phyloP scores from a whole-genome alignment of 1,140 invertebrate species.

The Sminthurinus signatus region DNA sequence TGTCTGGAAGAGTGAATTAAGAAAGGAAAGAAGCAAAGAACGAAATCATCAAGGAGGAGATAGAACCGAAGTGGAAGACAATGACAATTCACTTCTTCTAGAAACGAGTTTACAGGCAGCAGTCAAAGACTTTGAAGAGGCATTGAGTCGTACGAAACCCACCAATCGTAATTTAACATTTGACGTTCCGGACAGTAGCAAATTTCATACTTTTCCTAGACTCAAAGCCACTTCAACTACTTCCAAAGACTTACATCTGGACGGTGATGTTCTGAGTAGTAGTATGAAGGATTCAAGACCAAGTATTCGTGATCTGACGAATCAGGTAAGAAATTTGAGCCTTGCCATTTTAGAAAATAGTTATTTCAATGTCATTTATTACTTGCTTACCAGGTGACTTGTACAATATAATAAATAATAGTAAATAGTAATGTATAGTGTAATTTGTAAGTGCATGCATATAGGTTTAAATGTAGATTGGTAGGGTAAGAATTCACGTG shows the following conservation, averaged over 20 bases:
- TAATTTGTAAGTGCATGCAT: no score
- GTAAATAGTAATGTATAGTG: no score
- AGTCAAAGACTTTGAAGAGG: conserved; percentile 66
- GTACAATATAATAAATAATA: no score
- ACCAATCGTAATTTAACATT: conserved; percentile 22
- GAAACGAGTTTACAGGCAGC: conserved; percentile 54
- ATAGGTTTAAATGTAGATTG: no score
- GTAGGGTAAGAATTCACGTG: no score
- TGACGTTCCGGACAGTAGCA: conserved; percentile 32
- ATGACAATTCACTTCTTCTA: background rate
- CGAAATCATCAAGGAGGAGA: conserved; percentile 2
- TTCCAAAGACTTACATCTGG: background rate
- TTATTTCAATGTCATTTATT: no score
- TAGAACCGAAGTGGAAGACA: background rate
- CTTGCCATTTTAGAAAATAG: no score
- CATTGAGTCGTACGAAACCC: conserved; percentile 47
- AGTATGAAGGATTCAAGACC: background rate
- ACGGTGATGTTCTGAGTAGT: background rate
- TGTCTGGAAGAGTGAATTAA: conserved; percentile 7
- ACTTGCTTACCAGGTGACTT: no score
- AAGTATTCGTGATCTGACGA: conserved; percentile 1
- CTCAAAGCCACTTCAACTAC: conserved; percentile 21
- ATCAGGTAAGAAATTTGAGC: background rate
- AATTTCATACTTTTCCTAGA: conserved; percentile 36
- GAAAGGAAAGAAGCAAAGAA: background rate